Evolutionary conservation across 2,888 invertebrate species (phyloP).

Genomic region (Thelaira solivaga): DNA sequence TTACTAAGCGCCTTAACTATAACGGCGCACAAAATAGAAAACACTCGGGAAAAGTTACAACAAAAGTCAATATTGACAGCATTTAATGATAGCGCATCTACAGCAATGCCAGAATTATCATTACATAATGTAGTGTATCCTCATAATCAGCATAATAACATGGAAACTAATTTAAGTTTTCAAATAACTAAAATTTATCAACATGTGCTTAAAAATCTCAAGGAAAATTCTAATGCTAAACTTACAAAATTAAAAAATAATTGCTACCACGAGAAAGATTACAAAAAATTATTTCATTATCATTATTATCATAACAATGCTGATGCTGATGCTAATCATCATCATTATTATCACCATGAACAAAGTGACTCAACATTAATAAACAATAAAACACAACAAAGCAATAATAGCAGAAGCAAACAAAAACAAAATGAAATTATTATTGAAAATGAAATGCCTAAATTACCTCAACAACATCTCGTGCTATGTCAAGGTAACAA

Average conservation of each 20-base stretch:
- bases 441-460: slow-evolving; percentile 1
- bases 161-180: neutral
- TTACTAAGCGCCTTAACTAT: slow-evolving; percentile 31
- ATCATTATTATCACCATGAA: neutral
- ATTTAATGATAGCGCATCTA: neutral
- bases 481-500: neutral
- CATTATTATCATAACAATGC: neutral
- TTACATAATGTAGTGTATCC: neutral
- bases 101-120: neutral
- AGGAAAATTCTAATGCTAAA: neutral
- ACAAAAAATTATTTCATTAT: neutral
- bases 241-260: neutral
- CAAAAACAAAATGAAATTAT: neutral
- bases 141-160: neutral
- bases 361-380: neutral
- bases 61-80: neutral
- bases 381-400: neutral
- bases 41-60: neutral
- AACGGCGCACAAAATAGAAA: slow-evolving; percentile 18
- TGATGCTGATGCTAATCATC: neutral
- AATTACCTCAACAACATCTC: neutral
- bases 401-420: too few species aligned
- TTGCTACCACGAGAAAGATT: neutral
- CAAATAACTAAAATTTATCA: neutral
- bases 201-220: too few species aligned